Evolutionary conservation across 2,113 vertebrate species (phyloP).

Genomic region (Melanerpes aurifrons): DNA sequence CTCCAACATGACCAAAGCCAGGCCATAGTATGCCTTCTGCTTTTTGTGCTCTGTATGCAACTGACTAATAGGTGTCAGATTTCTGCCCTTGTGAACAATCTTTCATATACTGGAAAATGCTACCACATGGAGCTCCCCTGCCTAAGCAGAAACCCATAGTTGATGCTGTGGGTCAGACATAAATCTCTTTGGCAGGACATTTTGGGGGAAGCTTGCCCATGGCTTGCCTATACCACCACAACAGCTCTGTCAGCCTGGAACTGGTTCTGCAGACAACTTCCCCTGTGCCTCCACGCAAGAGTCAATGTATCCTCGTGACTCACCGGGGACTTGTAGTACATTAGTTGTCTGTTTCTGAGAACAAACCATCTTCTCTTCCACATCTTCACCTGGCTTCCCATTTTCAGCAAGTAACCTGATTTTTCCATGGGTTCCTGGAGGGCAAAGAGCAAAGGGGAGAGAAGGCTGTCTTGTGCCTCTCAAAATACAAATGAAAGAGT

Average conservation of each 20-base stretch:
- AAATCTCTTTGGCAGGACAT: background rate
- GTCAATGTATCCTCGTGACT: constrained; percentile 54
- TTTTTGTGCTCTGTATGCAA: background rate
- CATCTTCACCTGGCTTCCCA: constrained; percentile 87
- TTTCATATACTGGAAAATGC: background rate
- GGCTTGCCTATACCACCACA: background rate
- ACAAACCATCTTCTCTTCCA: constrained; percentile 94
- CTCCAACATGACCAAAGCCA: background rate
- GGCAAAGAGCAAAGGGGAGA: background rate
- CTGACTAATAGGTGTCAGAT: background rate
- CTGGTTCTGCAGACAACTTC: background rate
- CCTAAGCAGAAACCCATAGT: background rate
- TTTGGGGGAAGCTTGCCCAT: background rate
- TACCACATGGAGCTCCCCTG: background rate
- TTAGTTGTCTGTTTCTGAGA: constrained; percentile 87
- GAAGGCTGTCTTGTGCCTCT: background rate
- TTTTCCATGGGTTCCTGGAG: constrained; percentile 86
- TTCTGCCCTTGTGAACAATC: background rate
- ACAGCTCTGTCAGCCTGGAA: background rate
- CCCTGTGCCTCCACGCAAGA: background rate
- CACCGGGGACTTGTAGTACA: constrained; percentile 91
- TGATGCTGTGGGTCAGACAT: background rate
- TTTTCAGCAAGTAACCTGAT: constrained; percentile 90
- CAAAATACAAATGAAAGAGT: background rate
- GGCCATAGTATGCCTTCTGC: background rate